Base-by-base conservation (phyloP, 1,140 invertebrate genomes). In the Drosophila lacertosa region DNA sequence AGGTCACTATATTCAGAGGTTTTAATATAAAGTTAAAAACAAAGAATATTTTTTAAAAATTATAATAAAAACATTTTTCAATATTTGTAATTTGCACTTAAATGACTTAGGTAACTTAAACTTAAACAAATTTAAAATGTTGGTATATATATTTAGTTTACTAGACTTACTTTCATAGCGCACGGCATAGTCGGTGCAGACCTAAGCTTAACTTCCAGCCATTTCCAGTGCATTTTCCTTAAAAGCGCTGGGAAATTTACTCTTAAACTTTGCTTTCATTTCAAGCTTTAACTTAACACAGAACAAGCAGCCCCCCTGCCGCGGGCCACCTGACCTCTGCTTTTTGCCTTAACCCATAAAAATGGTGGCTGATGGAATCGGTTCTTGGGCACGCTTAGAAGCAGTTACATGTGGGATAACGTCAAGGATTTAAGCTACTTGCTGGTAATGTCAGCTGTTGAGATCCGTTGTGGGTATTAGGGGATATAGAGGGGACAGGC, bases 391-490 rank as follows among this genome's bases (percentile, higher is more conserved):
- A 40, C 63, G 72, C 74, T 75, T 75, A 55, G 67, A 47, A 70
- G 53, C 72, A 77, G 65, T 74, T 74, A 62, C 72, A 53, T 44
- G 74, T 37, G 73, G 77, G 67, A 76, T 80, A 80, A 72, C 59
- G 77, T 81, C 60, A 76, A 68, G 77, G 77, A 81, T 81, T 81
- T 79, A 80, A 81, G 77, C 72, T 75, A 81, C 77, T 79, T 75
- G 76, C 76, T 62, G 58, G 53, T 66, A 74, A 80, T 74, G 75
- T 58, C 70, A 64, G 37, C 57, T 40, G 62, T 71, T 79, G 54
- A 72, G 66, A 55, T 44, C 57, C 77, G 51, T 63, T 50, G 39
- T 58, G 69, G 42, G 53, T 50, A 2, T 48, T 1, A 9, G 11
- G 11, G 10, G 9, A 10, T 39, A 2, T 40, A 24, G 5, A 9